Base-by-base conservation (phyloP, 2,888 invertebrate genomes). In the Drosophila sordidapex region DNA sequence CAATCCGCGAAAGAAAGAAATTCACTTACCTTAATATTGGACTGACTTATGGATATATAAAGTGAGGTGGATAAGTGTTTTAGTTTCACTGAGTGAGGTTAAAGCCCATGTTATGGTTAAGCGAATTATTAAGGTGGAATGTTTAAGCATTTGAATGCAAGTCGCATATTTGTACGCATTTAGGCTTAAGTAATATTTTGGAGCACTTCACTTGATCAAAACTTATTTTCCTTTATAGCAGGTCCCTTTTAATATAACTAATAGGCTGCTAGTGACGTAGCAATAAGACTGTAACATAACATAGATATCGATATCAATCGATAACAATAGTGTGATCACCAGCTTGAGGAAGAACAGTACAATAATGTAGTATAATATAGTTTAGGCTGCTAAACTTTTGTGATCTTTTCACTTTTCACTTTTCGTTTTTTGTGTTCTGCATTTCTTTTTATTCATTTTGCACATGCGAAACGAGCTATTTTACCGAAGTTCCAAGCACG, bases 21-120 rank as follows among this genome's bases (percentile, higher is more conserved):
- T 49, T 38, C 52, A 48, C 58, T 49, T 61, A 70, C 36, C 38
- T 54, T 36, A 43, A 66, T 38, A 56, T 38, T 11, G 25, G n/a
- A 25, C 10, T 65, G 4, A 0, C 21, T 11, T 48, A 18, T 43
- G n/a, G 18, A 11, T 57, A 43, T 29, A 15, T 27, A 36, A 7
- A 31, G 31, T 56, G 35, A 56, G 29, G 25, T 18, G 35, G 15
- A 29, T 40, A 10, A 48, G 64, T 38, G 21, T 33, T 48, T 25
- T 27, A 33, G 36, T 46, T 63, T 33, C 33, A 48, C 33, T 38
- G 38, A 21, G 48, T 48, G 38, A 27, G 21, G 33, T 18, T 18
- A 15, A 18, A 6, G 13, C 27, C 36, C 46, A 48, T 8, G 5
- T 27, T 27, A 38, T 27, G n/a, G 11, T 18, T 29, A 43, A 25